Evolutionary conservation across 1,140 invertebrate genomes (phyloP), one percentile per base, ranked within the genome.

Genomic region (Triops cancriformis): DNA sequence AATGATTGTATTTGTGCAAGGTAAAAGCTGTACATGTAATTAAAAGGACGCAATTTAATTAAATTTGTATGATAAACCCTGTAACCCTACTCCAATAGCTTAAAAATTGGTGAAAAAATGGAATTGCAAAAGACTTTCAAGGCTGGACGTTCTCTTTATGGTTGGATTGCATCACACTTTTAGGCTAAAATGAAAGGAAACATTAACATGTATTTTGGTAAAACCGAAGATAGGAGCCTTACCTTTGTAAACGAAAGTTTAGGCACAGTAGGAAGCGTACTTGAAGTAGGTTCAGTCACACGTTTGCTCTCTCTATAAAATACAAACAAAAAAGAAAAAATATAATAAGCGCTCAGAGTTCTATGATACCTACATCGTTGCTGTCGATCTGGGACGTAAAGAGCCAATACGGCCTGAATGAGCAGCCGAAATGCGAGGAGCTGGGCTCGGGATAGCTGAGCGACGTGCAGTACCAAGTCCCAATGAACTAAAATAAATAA

Each of bases 21-120:
- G 43, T 26, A 45, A 76, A 37, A 45, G 43, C 43, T 51, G 75
- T 64, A 76, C 23, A 51, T 74, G 28, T 74, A 9, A 41, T 42
- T 41, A 41, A 74, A 14, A 76, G 26, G 26, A 42, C 27, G 41
- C 41, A 27, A 9, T 41, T 26, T 26, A 10, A 37, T 74, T 51
- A 26, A 28, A 23, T 45, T 45, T 76, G 74, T 10, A 51, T 10
- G 42, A 51, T 64, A 64, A 64, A 64, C 51, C 51, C 51, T 64
- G 51, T 64, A 14, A 64, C 51, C 51, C 51, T n/a, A 64, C 18
- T 11, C 18, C 10, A 18, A 5, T 12, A 23, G n/a, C n/a, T 23
- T 64, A 64, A n/a, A n/a, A 18, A 64, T n/a, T n/a, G 5, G 14
- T 6, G 14, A 64, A 64, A 64, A 18, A 64, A 64, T 64, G 23